Percentiles rank a stretch among this genome's conserved stretches.
Conservation (phyloP, 2,797 vertebrate species). For the Hafferia zeledoni region DNA sequence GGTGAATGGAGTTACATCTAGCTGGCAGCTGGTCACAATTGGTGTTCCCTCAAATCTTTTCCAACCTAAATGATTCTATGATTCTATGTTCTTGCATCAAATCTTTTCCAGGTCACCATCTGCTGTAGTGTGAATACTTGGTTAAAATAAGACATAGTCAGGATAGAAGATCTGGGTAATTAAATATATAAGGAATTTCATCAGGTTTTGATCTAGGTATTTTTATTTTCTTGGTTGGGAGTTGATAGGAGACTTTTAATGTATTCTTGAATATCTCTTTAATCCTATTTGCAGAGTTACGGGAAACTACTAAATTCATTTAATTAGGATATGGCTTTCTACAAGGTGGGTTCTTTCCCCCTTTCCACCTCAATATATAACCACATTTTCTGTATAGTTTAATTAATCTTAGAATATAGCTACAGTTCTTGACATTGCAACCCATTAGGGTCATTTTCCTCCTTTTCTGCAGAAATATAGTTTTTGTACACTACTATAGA, state of each 20-base stretch:
- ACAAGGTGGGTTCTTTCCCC: not conserved
- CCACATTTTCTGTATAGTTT: not conserved
- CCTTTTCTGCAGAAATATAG: not conserved
- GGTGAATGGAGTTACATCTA: not conserved
- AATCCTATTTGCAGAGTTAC: not conserved
- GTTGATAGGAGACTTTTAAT: not conserved
- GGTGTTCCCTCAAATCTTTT: not conserved
- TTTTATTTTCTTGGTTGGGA: not conserved
- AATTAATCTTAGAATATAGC: not conserved
- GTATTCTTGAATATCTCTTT: not conserved
- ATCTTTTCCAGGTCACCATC: not conserved
- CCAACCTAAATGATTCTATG: rapidly evolving
- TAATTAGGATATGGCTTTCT: not conserved
- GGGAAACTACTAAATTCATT: not conserved
- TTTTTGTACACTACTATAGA: not conserved
- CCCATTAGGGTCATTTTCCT: not conserved
- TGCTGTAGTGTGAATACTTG: not conserved
- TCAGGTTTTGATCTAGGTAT: not conserved
- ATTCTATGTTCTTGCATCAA: not conserved
- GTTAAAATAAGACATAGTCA: not conserved
- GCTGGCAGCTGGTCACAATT: not conserved
- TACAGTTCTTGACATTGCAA: not conserved
- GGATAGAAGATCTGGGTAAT: not conserved
- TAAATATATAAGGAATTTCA: not conserved
- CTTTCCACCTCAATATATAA: not conserved